phyloP scores from a whole-genome alignment of 2,888 invertebrate species.

The Antitype chi region DNA sequence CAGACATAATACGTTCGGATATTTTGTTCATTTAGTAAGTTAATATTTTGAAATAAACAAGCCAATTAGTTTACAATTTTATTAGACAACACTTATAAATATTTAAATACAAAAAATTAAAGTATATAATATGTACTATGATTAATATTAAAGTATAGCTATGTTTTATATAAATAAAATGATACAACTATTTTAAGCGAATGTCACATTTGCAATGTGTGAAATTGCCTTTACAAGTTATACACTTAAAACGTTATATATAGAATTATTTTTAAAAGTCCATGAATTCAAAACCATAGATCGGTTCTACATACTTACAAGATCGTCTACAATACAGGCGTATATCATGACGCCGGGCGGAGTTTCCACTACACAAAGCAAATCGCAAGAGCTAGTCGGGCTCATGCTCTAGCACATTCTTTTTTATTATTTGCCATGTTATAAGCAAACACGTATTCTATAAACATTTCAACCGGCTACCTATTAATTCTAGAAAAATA shows the following conservation, averaged over 20 bases:
- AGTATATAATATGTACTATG: background rate
- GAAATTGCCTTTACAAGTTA: background rate
- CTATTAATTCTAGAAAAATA: background rate
- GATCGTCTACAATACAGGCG: background rate
- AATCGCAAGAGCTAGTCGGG: too few relatives aligned
- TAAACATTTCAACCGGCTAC: background rate
- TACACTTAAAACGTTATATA: background rate
- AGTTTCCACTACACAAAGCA: background rate
- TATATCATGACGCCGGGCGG: background rate
- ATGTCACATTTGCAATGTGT: background rate
- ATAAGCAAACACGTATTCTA: background rate
- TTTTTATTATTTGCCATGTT: background rate
- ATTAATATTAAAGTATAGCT: slow-evolving; percentile 31
- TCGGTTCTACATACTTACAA: background rate
- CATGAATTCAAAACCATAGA: background rate
- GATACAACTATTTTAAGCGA: background rate
- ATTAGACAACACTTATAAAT: slow-evolving; percentile 55
- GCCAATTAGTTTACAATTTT: slow-evolving; percentile 16
- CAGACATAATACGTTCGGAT: slow-evolving; percentile 28
- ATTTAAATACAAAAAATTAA: slow-evolving; percentile 32
- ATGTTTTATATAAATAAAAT: slow-evolving; percentile 14
- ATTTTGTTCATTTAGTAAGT: background rate
- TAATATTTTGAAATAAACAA: slow-evolving; percentile 26
- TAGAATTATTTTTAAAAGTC: background rate
- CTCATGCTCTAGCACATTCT: background rate